Conservation (phyloP, 2,113 vertebrate genomes). For the Copsychus sechellarum region DNA sequence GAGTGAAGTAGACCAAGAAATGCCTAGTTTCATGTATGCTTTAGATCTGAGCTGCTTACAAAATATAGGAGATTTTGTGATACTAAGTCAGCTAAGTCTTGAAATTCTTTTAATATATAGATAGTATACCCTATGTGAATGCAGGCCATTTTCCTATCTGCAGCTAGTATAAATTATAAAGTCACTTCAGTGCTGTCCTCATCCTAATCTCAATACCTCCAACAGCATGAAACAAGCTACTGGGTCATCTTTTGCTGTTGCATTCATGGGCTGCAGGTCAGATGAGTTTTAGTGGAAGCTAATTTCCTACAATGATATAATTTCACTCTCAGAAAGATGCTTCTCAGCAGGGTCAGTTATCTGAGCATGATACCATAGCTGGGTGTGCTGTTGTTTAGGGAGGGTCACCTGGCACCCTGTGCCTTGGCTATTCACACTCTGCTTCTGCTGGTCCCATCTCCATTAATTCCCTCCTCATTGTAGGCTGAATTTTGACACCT, state of each 20-base stretch:
- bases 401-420: neutral
- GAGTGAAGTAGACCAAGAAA: neutral
- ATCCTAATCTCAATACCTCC: neutral
- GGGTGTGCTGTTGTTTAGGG: neutral
- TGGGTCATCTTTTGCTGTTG: neutral
- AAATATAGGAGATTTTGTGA: neutral
- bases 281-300: neutral
- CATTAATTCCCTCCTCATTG: neutral
- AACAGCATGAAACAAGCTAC: neutral
- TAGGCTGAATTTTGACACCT: neutral
- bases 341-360: neutral
- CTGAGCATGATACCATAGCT: neutral
- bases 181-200: neutral
- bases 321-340: neutral
- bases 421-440: neutral
- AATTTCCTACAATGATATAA: neutral
- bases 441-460: neutral
- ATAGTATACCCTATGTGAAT: neutral
- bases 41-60: neutral
- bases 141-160: constrained; percentile 2
- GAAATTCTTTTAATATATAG: neutral
- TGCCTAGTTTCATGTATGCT: neutral
- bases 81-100: neutral
- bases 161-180: neutral
- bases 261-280: neutral